Evolutionary conservation across 1,140 invertebrate species (phyloP).

Genomic region (Trachymyrmex cornetzi): DNA sequence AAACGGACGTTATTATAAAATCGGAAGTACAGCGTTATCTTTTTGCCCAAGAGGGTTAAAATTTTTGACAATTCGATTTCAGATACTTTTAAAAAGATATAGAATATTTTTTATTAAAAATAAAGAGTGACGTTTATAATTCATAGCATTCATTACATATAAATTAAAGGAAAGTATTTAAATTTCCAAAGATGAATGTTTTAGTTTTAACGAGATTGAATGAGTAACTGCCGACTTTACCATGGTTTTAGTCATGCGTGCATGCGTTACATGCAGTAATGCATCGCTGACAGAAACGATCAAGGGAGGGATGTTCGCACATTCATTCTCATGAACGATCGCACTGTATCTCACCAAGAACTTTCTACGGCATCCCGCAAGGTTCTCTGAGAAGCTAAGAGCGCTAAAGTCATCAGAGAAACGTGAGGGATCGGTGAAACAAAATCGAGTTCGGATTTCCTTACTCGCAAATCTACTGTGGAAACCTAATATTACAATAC

Average conservation of each 20-base stretch:
- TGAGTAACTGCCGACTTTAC: not conserved
- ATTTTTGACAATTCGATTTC: not conserved
- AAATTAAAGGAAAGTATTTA: not conserved
- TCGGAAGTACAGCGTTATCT: not conserved
- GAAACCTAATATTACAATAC: not conserved
- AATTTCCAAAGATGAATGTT: not conserved
- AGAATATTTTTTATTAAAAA: constrained; percentile 1
- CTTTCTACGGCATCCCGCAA: constrained; percentile 67
- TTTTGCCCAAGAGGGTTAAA: not conserved
- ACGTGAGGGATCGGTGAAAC: not conserved
- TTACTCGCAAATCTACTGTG: not conserved
- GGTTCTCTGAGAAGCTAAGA: constrained; percentile 20
- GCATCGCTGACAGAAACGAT: constrained; percentile 50
- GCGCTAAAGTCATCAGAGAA: constrained; percentile 16
- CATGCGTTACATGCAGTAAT: constrained; percentile 33
- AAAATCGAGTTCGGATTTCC: constrained; percentile 28
- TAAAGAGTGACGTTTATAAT: not conserved
- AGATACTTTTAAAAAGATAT: not conserved
- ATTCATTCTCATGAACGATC: constrained; percentile 4
- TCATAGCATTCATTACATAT: not conserved
- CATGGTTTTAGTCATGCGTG: constrained; percentile 2
- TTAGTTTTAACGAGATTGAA: not conserved
- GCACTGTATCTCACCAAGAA: constrained; percentile 22
- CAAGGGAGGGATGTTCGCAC: not conserved
- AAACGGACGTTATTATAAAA: not conserved